Evolutionary conservation across 2,888 invertebrate species (phyloP), one percentile per base, ranked within the genome.

Genomic region (Heliconius erato): DNA sequence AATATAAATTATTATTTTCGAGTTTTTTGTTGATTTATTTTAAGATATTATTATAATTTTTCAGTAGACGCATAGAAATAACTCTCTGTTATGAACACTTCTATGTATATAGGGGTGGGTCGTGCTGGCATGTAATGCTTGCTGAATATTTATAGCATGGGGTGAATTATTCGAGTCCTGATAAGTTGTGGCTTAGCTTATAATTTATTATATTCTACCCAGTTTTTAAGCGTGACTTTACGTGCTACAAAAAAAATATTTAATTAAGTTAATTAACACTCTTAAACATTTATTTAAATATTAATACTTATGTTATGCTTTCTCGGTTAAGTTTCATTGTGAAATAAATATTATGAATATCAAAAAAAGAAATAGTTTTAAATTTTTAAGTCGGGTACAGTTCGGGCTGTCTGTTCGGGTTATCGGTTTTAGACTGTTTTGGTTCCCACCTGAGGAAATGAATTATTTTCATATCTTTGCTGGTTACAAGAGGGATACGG

Each of bases 71-170:
- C 44, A 26, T 23, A 26, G 2, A 72, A 44, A 72, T 49, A 72
- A 72, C 72, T n/a, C 40, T n/a, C 63, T 40, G 35, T 63, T 67
- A 67, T 77, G 44, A 65, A 28, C 32, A 23, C 12, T 74, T 44
- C 67, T 72, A 71, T 67, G 35, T 28, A n/a, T 79, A 35, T 44
- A 74, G 44, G 54, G 49, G 74, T 65, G 44, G 72, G 23, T 80
- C 44, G 74, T 65, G 80, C 67, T 65, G 80, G 74, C 49, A 78
- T 78, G 78, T 78, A 78, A 78, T 67, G 67, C 74, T 74, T 59
- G n/a, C 65, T 80, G 80, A 74, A 80, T 80, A 80, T 74, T 80
- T 74, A 80, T 74, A 40, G 79, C 63, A 16, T 5, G 32, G 80
- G 65, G 67, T 74, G 74, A 80, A 63, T 63, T 72, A 79, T 79